Base-by-base conservation (phyloP, 2,113 vertebrate genomes). In the Dermatemys mawii region DNA sequence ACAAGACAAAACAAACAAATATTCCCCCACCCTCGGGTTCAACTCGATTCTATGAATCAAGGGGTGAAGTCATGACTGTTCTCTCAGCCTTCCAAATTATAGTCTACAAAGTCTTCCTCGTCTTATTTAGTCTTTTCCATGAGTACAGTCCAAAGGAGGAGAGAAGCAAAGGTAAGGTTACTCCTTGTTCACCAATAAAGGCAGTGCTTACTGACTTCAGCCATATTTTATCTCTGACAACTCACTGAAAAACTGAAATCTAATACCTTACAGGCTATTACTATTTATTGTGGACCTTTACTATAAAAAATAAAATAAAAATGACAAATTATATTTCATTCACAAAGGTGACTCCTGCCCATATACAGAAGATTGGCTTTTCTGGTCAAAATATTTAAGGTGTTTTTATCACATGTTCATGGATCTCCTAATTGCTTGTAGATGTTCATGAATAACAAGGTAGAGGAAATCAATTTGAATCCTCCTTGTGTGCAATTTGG, bases 171-270 rank as follows among this genome's bases (percentile, higher is more conserved):
- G 87, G 95, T 84, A 55, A 75, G n/a, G 63, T 96, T 96, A 90
- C 94, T 87, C 90, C 94, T 94, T 96, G 94, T 94, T 95, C 96
- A 96, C 88, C 84, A 96, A 90, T 92, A 97, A 97, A 95, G 87
- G 70, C 73, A 93, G 78, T 5, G 87, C 83, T 76, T 91, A 91
- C 80, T 85, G 49, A 94, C 86, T 91, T 75, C 76, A 94, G 46
- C 86, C 46, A 54, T 86, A 57, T 63, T 50, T 63, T 95, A 83
- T 82, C 91, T 83, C 83, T 91, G 84, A 26, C 26, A 22, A 73
- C n/a, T 19, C 41, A 63, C 26, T 60, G 41, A 41, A 86, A 44
- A 35, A 49, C 11, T n/a, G 35, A 27, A 35, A 78, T 78, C 32
- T 21, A 38, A 55, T 48, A 48, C 44, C 6, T 6, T 57, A n/a